Base-by-base conservation (phyloP, 2,888 invertebrate species). In the Apotomis turbidana region DNA sequence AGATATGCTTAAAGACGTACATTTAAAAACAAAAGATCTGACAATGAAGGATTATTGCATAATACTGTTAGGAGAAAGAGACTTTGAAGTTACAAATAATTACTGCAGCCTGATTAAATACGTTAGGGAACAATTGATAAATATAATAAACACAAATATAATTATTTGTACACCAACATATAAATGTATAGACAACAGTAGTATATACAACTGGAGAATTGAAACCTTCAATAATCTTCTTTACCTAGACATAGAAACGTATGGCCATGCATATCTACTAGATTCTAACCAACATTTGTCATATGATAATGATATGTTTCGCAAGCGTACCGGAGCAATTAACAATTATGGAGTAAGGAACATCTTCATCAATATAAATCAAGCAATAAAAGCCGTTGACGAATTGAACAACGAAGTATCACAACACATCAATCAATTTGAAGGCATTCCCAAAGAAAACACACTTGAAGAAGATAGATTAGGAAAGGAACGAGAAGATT, bases 161-260 rank as follows among this genome's bases (percentile, higher is more conserved):
- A 49, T 61, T 27, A 15, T 61, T 6, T 61, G 61, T 15, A 49
- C 61, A 49, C 61, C 61, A 61, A 61, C 61, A 13, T 61, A 61
- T 27, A 61, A n/a, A 49, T 61, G 15, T 13, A 49, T 10, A 0
- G 49, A 46, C 9, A 49, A 4, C 6, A 61, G 49, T 13, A 27
- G 27, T 8, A 15, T 61, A 61, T 61, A 12, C 13, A 61, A 61
- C 27, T 61, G 61, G 61, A 49, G 61, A 27, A 12, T 61, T 15
- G 49, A 61, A 12, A 27, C 12, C 9, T 61, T 61, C 13, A 49
- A 61, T 49, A 61, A 61, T 27, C 12, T 61, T 5, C 49, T 61
- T 10, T 15, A 61, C 13, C 27, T 61, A 3, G 61, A 61, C 6
- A 12, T 61, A 46, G 61, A 61, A 49, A 49, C 61, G 10, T 44